Base-by-base conservation (phyloP, 2,888 invertebrate species). In the Bellardia pandia region DNA sequence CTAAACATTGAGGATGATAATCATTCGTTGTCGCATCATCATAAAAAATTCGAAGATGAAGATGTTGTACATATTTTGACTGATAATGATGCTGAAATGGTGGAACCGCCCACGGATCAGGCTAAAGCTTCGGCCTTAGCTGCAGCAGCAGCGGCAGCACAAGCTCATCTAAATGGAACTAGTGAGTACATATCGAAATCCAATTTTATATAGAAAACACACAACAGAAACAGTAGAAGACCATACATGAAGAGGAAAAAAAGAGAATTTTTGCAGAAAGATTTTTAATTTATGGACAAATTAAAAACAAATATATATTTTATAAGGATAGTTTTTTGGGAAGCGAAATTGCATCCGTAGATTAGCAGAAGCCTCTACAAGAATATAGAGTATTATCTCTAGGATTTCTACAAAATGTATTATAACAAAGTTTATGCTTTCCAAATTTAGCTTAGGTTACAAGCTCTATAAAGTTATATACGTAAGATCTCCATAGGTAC, bases 91-190 rank as follows among this genome's bases (percentile, higher is more conserved):
- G 37, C 53, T 40, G 87, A 87, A 56, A 68, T 87, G 75, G 53
- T 82, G 11, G 89, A 90, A 23, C 80, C 76, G 7, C 89, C 90
- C 16, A 74, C 81, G 30, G 91, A 90, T 51, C 89, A 89, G 48
- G 90, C 92, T 78, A 94, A 94, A 89, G 94, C 94, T 71, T 89
- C 90, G 64, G 90, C 91, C 14, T 93, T 94, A 80, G 94, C 94
- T 86, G 93, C 93, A 75, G 94, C 94, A 53, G 94, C 94, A 14
- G 94, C 95, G 14, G 94, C 94, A 58, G 94, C 94, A 42, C 94
- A 94, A 88, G 94, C 95, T 68, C 96, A 96, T 92, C 93, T 96
- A 68, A 96, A 96, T 91, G 96, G 96, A 92, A 95, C 95, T 91
- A 95, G 96, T 96, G 94, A 94, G 95, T 95, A 94, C 93, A 94